Evolutionary conservation across 2,113 vertebrate species (phyloP), one percentile per base, ranked within the genome.

Genomic region (Sciurus niger): DNA sequence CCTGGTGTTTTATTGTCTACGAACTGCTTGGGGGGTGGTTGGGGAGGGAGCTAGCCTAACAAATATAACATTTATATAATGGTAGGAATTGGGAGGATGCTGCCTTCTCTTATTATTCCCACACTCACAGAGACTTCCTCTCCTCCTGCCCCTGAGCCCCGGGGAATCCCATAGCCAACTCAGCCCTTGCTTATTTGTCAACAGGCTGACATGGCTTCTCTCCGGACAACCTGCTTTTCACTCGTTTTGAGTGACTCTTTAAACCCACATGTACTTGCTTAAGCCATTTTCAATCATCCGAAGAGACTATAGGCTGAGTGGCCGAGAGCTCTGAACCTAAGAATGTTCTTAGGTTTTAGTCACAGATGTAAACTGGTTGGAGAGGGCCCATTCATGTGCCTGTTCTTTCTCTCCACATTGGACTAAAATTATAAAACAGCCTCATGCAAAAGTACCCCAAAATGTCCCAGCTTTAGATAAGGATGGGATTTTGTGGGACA

Each of bases 1-100:
- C 98, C 98, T 98, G 97, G 98, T 98, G 98, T 98, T 98, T 99
- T 99, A 99, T 98, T 99, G 98, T 98, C 98, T 98, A 97, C 96
- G 98, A 98, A 98, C 98, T 98, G 98, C 98, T 98, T 97, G 97
- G 97, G 98, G 98, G 98, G 98, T 97, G 96, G 77, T 96, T 77
- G 10, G 87, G 97, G 94, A 98, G 90, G 76, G 97, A 98, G 97
- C 95, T 84, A 90, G 98, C 96, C 97, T 94, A 97, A 95, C 90
- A 98, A 98, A 98, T 98, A 98, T 89, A 98, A 97, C 97, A 98
- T 98, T 98, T 98, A 97, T 98, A n/a, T 98, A 98, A 98, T 97
- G 95, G 95, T 78, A 96, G 95, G 94, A 94, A 88, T 93, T 92
- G 93, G 96, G 96, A 97, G 93, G 95, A 48, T 40, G 93, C 93